Base-by-base conservation (phyloP, 2,797 vertebrate genomes). In the Crax fasciolata region DNA sequence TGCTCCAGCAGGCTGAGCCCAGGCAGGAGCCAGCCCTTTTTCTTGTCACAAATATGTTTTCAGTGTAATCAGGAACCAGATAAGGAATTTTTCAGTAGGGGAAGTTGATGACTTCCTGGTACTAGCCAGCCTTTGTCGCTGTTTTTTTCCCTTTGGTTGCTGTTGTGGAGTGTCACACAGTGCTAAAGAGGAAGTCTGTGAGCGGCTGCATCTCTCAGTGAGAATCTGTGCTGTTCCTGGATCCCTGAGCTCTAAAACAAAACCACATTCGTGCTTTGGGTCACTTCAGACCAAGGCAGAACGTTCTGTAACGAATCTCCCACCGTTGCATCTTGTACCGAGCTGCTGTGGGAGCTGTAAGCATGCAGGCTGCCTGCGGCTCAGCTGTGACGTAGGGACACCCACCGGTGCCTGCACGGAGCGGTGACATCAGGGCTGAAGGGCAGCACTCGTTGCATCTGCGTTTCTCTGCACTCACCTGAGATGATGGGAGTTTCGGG, bases 81-180 rank as follows among this genome's bases (percentile, higher is more conserved):
- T 57, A 93, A 94, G 91, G 92, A 97, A 89, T 94, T 94, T 96
- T 94, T 93, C 54, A 73, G 57, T 12, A 65, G 91, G 90, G 93
- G 95, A 96, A 97, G 91, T 96, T 97, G 70, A 46, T 77, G 93
- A 93, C 96, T 97, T 97, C 96, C 94, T 96, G 95, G 94, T 97
- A 92, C 66, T 65, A 39, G 59, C 28, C 70, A 66, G 78, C 52
- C 91, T 88, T 92, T 72, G 54, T 89, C 80, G 30, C 43, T 48
- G 44, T 43, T 68, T 21, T 68, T 28, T n/a, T 15, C n/a, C 11
- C 57, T 63, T 46, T 80, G 80, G 76, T 76, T 88, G 82, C 90
- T 44, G 62, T 89, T 93, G 79, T 96, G 55, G 67, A 95, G 32
- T 41, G 66, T 90, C 61, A 96, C 20, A 9, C 9, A 24, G 80